Evolutionary conservation across 35 echinoderm and acorn worm genomes (phyloP).

Genomic region (Hemicentrotus pulcherrimus): DNA sequence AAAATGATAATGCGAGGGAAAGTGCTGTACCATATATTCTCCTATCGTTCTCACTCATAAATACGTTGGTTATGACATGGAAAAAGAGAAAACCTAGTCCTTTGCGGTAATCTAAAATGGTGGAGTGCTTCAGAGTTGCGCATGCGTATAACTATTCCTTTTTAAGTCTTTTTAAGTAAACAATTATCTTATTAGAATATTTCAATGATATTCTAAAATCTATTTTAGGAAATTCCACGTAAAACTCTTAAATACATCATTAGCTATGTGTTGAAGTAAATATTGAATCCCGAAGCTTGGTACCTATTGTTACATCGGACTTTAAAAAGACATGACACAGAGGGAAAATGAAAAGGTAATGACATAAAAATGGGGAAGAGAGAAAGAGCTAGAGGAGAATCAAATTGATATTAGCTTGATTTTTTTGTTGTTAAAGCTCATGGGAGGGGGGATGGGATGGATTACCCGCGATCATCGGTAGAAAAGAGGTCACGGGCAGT

Average conservation of each 20-base stretch:
- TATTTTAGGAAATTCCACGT: too few species aligned
- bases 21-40: not conserved
- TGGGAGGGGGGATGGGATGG: not conserved
- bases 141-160: too few species aligned
- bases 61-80: not conserved
- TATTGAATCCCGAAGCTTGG: too few species aligned
- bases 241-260: too few species aligned
- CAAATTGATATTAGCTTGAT: not conserved
- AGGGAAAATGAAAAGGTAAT: not conserved
- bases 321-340: not conserved
- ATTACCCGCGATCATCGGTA: not conserved
- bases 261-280: too few species aligned
- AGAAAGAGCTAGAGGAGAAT: not conserved
- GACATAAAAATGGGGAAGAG: not conserved
- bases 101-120: not conserved
- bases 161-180: too few species aligned
- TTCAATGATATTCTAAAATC: too few species aligned
- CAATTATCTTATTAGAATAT: too few species aligned
- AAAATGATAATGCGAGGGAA: not conserved
- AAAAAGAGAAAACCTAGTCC: not conserved
- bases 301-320: not conserved
- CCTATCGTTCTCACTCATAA: not conserved
- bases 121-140: too few species aligned
- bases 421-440: not conserved
- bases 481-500: not conserved